Conservation (phyloP, 2,797 vertebrate species). For the Leucoraja ocellata region DNA sequence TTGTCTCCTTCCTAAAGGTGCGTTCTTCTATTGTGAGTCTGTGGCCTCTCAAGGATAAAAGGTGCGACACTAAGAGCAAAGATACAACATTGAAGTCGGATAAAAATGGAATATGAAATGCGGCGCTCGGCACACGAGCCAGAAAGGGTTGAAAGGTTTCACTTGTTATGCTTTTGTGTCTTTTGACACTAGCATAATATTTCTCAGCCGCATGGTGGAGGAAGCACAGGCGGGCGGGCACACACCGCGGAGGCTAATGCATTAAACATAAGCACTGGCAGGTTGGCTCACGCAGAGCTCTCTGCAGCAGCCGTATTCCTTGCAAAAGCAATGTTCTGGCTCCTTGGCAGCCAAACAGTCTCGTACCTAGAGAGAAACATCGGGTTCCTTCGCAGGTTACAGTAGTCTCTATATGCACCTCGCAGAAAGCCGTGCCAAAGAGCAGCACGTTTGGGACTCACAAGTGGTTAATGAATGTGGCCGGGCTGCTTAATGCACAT, state of each 20-base stretch:
- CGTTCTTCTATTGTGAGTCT: too few relatives aligned
- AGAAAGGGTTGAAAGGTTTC: conserved; percentile 48
- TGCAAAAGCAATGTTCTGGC: conserved; percentile 54
- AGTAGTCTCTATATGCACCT: neutral
- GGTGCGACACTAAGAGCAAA: too few relatives aligned
- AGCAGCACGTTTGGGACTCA: conserved; percentile 19
- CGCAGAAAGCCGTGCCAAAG: neutral
- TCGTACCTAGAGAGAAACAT: conserved; percentile 9
- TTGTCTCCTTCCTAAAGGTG: too few relatives aligned
- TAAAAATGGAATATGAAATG: conserved; percentile 45
- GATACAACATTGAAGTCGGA: too few relatives aligned
- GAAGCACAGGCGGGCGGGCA: conserved; percentile 35
- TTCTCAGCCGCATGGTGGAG: conserved; percentile 45
- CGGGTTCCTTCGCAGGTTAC: conserved; percentile 6
- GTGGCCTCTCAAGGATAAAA: too few relatives aligned
- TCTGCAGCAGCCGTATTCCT: conserved; percentile 51
- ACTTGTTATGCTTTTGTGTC: conserved; percentile 57
- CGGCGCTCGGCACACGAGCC: conserved; percentile 40
- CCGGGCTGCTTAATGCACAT: neutral
- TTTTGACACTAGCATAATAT: conserved; percentile 49
- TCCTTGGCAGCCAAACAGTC: conserved; percentile 36
- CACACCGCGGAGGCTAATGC: conserved; percentile 50
- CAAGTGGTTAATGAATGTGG: conserved; percentile 29
- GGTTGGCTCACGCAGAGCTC: conserved; percentile 50
- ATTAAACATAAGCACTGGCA: conserved; percentile 59